phyloP scores from a whole-genome alignment of 2,113 vertebrate genomes.

The Pyrgilauda ruficollis region DNA sequence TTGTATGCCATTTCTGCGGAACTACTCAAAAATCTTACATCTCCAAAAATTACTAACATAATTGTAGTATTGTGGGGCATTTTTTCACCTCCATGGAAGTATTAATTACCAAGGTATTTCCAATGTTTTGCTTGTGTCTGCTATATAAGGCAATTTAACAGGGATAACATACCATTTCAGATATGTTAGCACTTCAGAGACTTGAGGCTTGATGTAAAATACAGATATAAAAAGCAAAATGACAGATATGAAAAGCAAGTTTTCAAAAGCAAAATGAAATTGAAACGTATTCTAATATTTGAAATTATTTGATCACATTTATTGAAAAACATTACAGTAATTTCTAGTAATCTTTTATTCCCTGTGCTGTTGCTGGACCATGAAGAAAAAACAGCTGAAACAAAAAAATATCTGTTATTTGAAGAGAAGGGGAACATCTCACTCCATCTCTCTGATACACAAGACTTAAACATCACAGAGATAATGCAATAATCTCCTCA shows the following conservation, averaged over 20 bases:
- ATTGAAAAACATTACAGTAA: background rate
- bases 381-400: background rate
- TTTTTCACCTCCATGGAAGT: background rate
- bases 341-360: background rate
- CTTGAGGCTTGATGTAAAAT: background rate
- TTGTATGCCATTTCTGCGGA: background rate
- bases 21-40: background rate
- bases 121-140: background rate
- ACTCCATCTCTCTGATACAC: background rate
- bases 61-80: background rate
- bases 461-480: background rate
- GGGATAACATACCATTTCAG: background rate
- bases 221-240: background rate
- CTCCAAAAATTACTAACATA: background rate
- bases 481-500: background rate
- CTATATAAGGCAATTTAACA: background rate
- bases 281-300: background rate
- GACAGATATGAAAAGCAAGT: background rate
- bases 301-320: background rate
- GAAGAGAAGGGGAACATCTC: background rate
- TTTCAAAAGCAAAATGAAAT: background rate
- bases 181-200: background rate
- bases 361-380: background rate
- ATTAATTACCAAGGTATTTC: background rate
- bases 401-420: background rate